Evolutionary conservation across 2,113 vertebrate genomes (phyloP).

Genomic region (Halichoeres trimaculatus): DNA sequence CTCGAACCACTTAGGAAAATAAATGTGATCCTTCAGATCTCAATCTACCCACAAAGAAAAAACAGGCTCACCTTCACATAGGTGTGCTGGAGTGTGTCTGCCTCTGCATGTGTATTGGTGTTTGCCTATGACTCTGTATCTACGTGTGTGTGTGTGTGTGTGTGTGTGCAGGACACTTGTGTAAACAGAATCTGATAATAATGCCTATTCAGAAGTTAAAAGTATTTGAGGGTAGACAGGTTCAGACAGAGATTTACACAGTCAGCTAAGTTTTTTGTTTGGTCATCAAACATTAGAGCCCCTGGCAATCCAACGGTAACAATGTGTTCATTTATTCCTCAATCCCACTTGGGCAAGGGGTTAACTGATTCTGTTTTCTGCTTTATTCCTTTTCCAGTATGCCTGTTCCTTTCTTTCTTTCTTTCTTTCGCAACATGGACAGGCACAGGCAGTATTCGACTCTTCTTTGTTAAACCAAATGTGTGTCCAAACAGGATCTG

Average conservation of each 20-base stretch:
- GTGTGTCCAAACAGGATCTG: constrained; percentile 18
- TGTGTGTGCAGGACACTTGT: constrained; percentile 44
- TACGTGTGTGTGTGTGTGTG: constrained; percentile 5
- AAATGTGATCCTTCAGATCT: constrained; percentile 71
- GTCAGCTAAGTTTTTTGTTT: constrained; percentile 62
- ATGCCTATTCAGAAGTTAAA: constrained; percentile 56
- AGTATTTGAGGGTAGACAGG: constrained; percentile 56
- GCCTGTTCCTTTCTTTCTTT: constrained; percentile 3
- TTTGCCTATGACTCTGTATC: constrained; percentile 16
- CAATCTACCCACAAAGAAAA: constrained; percentile 62
- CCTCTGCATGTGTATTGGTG: constrained; percentile 6
- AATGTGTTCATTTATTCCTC: constrained; percentile 42
- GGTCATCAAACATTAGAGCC: constrained; percentile 45
- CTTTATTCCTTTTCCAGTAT: constrained; percentile 23
- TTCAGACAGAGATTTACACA: constrained; percentile 52
- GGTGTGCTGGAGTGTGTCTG: constrained; percentile 19
- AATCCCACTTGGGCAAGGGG: background rate
- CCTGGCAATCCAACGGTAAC: constrained; percentile 45
- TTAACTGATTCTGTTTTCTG: constrained; percentile 31
- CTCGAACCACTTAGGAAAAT: constrained; percentile 77
- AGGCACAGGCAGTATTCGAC: background rate
- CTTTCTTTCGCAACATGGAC: constrained; percentile 7
- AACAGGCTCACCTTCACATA: constrained; percentile 60
- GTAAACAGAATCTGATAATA: constrained; percentile 65
- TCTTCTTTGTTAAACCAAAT: constrained; percentile 6